These are phyloP conservation scores for Poeciliopsis turrubarensis DNA, from an alignment of 2,113 vertebrate species.

Conservation along the genomic window DNA sequence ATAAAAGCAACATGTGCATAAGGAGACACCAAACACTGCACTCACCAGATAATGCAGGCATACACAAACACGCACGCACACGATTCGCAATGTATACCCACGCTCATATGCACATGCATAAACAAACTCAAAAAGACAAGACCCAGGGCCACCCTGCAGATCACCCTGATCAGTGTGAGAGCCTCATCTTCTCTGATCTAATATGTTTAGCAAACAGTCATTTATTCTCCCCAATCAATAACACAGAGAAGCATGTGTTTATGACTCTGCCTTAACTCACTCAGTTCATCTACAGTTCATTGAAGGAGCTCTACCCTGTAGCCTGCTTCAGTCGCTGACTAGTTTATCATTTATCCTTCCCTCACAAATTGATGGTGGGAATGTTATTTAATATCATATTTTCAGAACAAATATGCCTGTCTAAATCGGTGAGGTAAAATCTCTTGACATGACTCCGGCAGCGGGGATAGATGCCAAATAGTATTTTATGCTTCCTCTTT, in stretches of 20 bases:
- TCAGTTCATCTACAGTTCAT: slow-evolving; percentile 76
- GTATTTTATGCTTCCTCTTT: slow-evolving; percentile 54
- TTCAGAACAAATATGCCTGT: slow-evolving; percentile 56
- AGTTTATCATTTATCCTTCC: slow-evolving; percentile 38
- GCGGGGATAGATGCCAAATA: slow-evolving; percentile 50
- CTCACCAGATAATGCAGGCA: background rate
- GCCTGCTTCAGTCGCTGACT: slow-evolving; percentile 31
- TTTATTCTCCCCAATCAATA: slow-evolving; percentile 75
- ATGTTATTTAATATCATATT: slow-evolving; percentile 39
- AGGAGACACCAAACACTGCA: background rate
- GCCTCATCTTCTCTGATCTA: slow-evolving; percentile 66
- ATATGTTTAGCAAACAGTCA: slow-evolving; percentile 81
- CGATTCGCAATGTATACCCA: slow-evolving; percentile 29
- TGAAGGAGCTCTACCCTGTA: slow-evolving; percentile 35
- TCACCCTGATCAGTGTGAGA: slow-evolving; percentile 63
- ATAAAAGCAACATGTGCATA: background rate
- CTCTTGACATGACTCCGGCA: slow-evolving; percentile 29
- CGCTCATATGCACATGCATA: slow-evolving; percentile 24
- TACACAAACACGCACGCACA: background rate
- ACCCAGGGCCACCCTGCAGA: slow-evolving; percentile 66
- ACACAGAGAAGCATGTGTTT: slow-evolving; percentile 76
- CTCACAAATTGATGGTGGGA: slow-evolving; percentile 11
- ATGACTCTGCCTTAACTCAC: slow-evolving; percentile 59
- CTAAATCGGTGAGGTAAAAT: slow-evolving; percentile 48
- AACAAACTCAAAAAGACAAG: slow-evolving; percentile 56